phyloP scores from a whole-genome alignment of 30 jellyfish, hydroid and myxozoan species.

The Nemopilema nomurai region DNA sequence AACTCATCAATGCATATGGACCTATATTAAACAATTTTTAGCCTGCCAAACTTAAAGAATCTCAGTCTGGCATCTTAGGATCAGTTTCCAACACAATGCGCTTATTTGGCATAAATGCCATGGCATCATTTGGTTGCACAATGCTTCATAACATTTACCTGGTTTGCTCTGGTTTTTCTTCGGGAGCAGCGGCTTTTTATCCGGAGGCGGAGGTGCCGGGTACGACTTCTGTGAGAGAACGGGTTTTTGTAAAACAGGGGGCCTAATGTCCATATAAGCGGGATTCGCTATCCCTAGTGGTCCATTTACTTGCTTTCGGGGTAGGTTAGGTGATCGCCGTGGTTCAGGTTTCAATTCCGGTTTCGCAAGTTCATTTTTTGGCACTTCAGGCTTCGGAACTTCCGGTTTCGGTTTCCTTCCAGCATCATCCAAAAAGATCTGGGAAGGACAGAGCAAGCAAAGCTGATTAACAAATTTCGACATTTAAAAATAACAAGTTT shows the following conservation, averaged over 20 bases:
- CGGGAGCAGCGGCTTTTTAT: slow-evolving; percentile 45
- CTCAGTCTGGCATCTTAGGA: too few species aligned
- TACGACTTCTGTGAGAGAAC: slow-evolving; percentile 58
- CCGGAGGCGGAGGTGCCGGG: slow-evolving; percentile 65
- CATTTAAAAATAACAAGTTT: neutral
- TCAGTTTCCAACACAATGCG: too few species aligned
- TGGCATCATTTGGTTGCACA: too few species aligned
- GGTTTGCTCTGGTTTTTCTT: slow-evolving; percentile 21
- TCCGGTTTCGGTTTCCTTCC: slow-evolving; percentile 31
- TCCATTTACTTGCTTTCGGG: slow-evolving; percentile 6
- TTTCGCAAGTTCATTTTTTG: neutral
- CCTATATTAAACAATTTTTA: too few species aligned
- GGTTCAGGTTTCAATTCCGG: slow-evolving; percentile 6
- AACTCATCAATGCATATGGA: too few species aligned
- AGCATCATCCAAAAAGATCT: slow-evolving; percentile 56
- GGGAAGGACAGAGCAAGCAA: neutral
- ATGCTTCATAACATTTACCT: slow-evolving; percentile 14
- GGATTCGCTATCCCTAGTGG: slow-evolving; percentile 58
- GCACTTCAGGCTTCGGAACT: neutral
- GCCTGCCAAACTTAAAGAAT: too few species aligned
- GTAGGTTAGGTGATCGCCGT: slow-evolving; percentile 51
- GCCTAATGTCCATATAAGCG: slow-evolving; percentile 15
- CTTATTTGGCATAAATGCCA: too few species aligned
- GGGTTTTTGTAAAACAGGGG: slow-evolving; percentile 6
- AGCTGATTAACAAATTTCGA: too few species aligned